Percentiles rank a stretch among this genome's conserved stretches.
phyloP scores from a whole-genome alignment of 2,888 invertebrate genomes.

The Drosophila maculinotata region DNA sequence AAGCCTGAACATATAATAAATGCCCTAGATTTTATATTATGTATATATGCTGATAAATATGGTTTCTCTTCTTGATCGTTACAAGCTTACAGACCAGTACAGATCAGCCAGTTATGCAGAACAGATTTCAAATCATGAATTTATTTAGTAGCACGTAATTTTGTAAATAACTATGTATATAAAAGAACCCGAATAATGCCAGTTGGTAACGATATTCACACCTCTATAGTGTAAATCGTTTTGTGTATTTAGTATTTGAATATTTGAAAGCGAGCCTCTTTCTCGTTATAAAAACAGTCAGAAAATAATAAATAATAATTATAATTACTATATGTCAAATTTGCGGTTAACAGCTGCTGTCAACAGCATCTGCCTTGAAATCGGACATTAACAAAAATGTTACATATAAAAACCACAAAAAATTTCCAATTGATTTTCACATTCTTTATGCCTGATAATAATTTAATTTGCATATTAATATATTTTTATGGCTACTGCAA shows the following conservation, averaged over 20 bases:
- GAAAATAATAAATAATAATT: conserved; percentile 6
- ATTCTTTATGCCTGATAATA: conserved; percentile 24
- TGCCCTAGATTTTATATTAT: neutral
- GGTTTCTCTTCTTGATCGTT: too few species aligned
- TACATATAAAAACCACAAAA: conserved; percentile 29
- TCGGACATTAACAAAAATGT: neutral
- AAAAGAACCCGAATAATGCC: neutral
- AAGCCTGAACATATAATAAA: neutral
- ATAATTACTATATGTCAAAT: neutral
- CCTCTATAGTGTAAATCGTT: neutral
- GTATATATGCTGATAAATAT: neutral
- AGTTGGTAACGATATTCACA: conserved; percentile 7
- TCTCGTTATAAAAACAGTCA: neutral
- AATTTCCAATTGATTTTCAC: conserved; percentile 44
- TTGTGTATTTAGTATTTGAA: neutral
- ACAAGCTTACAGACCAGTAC: too few species aligned
- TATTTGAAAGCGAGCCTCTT: conserved; percentile 21
- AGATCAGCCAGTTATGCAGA: too few species aligned
- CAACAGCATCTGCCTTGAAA: neutral
- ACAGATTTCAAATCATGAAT: too few species aligned
- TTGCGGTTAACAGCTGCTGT: conserved; percentile 19
- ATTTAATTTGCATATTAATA: conserved; percentile 47
- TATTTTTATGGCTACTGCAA: conserved; percentile 15
- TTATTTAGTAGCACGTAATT: too few species aligned
- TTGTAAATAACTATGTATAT: too few species aligned